Base-by-base conservation (phyloP, 2,888 invertebrate genomes). In the Hemithea aestivaria region DNA sequence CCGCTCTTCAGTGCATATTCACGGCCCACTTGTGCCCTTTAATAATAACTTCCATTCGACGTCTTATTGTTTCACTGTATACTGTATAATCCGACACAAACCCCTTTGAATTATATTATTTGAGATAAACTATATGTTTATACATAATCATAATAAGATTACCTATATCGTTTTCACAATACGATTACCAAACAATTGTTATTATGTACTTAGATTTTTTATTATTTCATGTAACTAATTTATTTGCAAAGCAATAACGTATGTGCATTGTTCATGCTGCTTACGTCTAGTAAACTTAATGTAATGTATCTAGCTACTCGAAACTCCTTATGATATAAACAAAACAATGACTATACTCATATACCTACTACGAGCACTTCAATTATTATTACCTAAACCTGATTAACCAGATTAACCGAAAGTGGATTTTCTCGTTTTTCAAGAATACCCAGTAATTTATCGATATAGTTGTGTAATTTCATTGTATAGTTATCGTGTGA, bases 11-110 rank as follows among this genome's bases (percentile, higher is more conserved):
- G 33, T 38, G 45, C 59, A 57, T 58, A 54, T 62, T 55, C 54
- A 50, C 65, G 65, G 62, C 64, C 68, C 71, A 73, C 76, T 79
- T 72, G 71, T 66, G 64, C 70, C 73, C 70, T 78, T 78, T 80
- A 74, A 83, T 82, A 84, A 81, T 82, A 81, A 79, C 76, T 78
- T 78, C 77, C 77, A 79, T 74, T 78, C 67, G 72, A 77, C 78
- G 80, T 79, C 77, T 73, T 77, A 80, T 84, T 83, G 81, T 81
- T 77, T 76, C 71, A 75, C 64, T 70, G 75, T 16, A 16, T 4
- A n/a, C n/a, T n/a, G n/a, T n/a, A n/a, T n/a, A n/a, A n/a, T n/a
- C n/a, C n/a, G n/a, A n/a, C n/a, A n/a, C n/a, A n/a, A n/a, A n/a
- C n/a, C n/a, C n/a, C n/a, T n/a, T n/a, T n/a, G n/a, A n/a, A n/a